These are phyloP conservation scores for Charadrius vociferus DNA, from an alignment of 2,113 vertebrate species.

Conservation along the genomic window DNA sequence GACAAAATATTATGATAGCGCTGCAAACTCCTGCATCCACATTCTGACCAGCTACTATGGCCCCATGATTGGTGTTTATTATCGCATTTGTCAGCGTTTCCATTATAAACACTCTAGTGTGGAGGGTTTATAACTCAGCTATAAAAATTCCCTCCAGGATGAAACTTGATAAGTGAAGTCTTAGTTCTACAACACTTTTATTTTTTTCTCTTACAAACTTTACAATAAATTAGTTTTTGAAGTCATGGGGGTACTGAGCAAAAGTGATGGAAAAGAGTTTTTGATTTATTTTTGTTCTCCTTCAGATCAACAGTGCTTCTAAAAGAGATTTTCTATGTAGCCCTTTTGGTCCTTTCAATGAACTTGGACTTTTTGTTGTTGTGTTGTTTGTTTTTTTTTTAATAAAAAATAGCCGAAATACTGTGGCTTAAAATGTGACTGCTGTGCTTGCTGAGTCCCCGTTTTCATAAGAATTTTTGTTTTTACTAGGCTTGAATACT, in stretches of 20 bases:
- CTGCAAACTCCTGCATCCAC: conserved; percentile 3
- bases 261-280: neutral
- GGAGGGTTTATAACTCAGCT: conserved; percentile 46
- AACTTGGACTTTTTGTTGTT: neutral
- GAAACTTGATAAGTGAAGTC: conserved; percentile 42
- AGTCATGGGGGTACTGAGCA: neutral
- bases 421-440: neutral
- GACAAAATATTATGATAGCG: conserved; percentile 55
- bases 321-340: neutral
- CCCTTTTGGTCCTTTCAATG: neutral
- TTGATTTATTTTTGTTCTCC: conserved; percentile 1
- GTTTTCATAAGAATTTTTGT: neutral
- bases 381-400: neutral
- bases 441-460: neutral
- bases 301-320: neutral
- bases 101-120: conserved; percentile 49
- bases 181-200: neutral
- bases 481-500: neutral
- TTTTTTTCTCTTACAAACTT: neutral
- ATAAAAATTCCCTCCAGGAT: conserved; percentile 43
- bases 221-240: conserved; percentile 12
- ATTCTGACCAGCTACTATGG: conserved; percentile 48
- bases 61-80: conserved; percentile 54
- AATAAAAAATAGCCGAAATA: neutral
- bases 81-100: conserved; percentile 54